Evolutionary conservation across 2,797 vertebrate genomes (phyloP).

Genomic region (Crypturellus tataupa): DNA sequence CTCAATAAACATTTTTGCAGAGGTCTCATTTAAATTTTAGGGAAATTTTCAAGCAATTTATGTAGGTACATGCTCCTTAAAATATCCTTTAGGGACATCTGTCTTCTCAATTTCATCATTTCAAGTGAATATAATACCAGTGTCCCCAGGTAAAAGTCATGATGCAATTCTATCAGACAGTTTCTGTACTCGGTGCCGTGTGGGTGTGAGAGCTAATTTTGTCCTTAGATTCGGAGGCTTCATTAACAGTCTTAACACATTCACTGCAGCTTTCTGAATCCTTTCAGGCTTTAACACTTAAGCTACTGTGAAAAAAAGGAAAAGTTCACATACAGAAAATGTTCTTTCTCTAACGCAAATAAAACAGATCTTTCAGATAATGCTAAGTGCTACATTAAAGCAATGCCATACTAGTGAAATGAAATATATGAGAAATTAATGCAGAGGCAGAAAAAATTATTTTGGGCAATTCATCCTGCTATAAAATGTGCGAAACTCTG

Average conservation of each 20-base stretch:
- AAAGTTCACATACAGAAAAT: constrained; percentile 53
- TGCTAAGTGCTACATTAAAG: constrained; percentile 16
- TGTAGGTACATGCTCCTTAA: constrained; percentile 83
- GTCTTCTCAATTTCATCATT: constrained; percentile 82
- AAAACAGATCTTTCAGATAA: constrained; percentile 9
- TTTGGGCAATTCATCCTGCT: neutral
- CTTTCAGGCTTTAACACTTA: constrained; percentile 85
- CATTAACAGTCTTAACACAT: constrained; percentile 89
- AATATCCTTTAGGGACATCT: constrained; percentile 78
- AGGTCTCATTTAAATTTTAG: constrained; percentile 76
- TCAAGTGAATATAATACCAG: constrained; percentile 75
- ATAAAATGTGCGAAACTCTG: neutral
- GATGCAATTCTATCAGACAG: constrained; percentile 83
- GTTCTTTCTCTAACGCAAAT: constrained; percentile 19
- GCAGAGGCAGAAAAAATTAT: constrained; percentile 1
- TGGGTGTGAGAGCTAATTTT: constrained; percentile 85
- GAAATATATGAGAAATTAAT: constrained; percentile 12
- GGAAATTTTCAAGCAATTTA: constrained; percentile 76
- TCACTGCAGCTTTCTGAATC: constrained; percentile 82
- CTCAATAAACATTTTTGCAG: constrained; percentile 61
- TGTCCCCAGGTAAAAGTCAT: constrained; percentile 83
- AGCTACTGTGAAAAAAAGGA: constrained; percentile 40
- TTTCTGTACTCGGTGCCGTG: constrained; percentile 81
- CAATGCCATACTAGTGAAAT: neutral
- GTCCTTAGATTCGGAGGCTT: constrained; percentile 84